Base-by-base conservation (phyloP, 30 jellyfish, hydroid and myxozoan genomes). In the Hydra vulgaris region DNA sequence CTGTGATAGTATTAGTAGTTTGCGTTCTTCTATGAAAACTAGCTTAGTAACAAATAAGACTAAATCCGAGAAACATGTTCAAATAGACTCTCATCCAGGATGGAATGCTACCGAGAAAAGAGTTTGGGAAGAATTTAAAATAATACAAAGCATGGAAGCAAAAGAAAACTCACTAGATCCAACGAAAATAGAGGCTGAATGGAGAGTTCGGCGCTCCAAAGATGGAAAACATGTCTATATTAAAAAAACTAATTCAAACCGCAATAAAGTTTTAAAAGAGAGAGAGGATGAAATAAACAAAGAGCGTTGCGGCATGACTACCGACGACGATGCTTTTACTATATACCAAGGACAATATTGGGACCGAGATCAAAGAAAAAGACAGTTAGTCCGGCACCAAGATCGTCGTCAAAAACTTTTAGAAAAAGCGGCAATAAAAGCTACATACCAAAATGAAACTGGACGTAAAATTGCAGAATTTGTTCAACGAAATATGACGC, bases 181-280 rank as follows among this genome's bases (percentile, higher is more conserved):
- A 21, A 16, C 87, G 20, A 81, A 84, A 78, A 86, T 84, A 23
- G 97, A 89, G 81, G 95, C 95, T 21, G 97, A 89, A 23, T 91
- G 98, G 98, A 82, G 88, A 25, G 98, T 91, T 25, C 89, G 95
- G 16, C 93, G 98, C 70, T 91, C 98, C 53, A 91, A 91, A 84
- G 98, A 91, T 89, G 98, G 98, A 5, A 82, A 91, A 56, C 98
- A 91, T 82, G 89, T 91, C 70, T 91, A 91, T 74, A 91, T 91
- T 22, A 79, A 94, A 24, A 91, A 91, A 70, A 77, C 77, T 25
- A 82, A 82, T 52, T 89, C 98, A 18, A 40, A 86, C 19, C 87
- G 94, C 66, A 82, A 88, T 24, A 70, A 87, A 26, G 76, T 91
- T 55, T 84, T 91, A 53, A 86, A 87, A 80, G 95, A 86, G 25